Evolutionary conservation across 2,113 vertebrate genomes (phyloP).

Genomic region (Pantherophis guttatus): DNA sequence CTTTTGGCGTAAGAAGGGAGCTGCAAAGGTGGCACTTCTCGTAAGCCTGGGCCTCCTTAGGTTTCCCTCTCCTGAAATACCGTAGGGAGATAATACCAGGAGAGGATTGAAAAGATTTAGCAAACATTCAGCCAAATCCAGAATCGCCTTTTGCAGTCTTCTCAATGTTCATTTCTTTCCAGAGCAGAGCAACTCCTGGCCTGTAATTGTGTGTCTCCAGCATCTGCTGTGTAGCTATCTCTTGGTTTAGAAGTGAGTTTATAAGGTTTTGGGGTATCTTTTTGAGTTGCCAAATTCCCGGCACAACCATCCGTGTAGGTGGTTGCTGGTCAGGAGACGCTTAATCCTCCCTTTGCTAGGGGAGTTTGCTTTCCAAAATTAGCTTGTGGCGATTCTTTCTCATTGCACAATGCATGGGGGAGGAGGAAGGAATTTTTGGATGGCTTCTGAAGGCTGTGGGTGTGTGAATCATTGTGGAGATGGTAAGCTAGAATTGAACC

Average conservation of each 20-base stretch:
- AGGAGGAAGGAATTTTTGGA: not conserved
- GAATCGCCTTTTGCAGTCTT: not conserved
- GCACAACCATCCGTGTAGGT: fast-evolving
- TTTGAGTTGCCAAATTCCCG: not conserved
- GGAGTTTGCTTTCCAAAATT: fast-evolving
- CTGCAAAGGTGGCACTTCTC: not conserved
- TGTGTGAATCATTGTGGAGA: not conserved
- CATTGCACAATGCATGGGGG: not conserved
- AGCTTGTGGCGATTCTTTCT: fast-evolving
- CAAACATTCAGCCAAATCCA: not conserved
- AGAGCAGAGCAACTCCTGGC: not conserved
- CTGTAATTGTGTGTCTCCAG: not conserved
- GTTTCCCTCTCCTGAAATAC: not conserved
- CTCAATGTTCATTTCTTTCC: not conserved
- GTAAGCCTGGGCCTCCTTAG: not conserved
- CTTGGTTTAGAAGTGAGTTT: fast-evolving
- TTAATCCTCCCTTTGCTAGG: not conserved
- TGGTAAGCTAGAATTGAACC: not conserved
- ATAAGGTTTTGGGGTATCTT: fast-evolving
- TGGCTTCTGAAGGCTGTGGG: not conserved
- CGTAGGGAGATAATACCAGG: not conserved
- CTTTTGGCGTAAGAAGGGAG: not conserved
- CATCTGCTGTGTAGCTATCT: fast-evolving
- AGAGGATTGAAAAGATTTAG: not conserved
- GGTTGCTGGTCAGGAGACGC: fast-evolving